Base-by-base conservation (phyloP, 2,113 vertebrate genomes). In the Fregetta grallaria region DNA sequence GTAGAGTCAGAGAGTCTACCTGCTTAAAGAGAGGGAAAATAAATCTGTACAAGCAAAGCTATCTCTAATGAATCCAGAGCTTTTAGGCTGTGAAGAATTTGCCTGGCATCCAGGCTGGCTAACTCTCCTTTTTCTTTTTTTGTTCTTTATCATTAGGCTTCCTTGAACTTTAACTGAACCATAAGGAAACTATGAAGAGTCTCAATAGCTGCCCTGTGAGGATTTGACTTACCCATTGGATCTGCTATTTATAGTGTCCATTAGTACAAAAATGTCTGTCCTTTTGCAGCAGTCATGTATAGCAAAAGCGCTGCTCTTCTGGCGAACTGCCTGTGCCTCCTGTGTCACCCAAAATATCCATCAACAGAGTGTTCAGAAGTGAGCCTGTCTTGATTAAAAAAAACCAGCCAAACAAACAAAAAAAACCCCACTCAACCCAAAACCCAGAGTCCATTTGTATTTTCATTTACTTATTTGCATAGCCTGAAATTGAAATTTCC, bases 131-230 rank as follows among this genome's bases (percentile, higher is more conserved):
- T 58, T 62, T 29, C 8, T 38, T 44, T 83, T 83, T 91, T 77
- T 59, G 30, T 86, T 45, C 38, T 97, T 94, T 95, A 84, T 90
- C 89, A 75, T 95, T 97, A 80, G 44, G 61, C 55, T 97, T 94
- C 87, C 78, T 94, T 97, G 96, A 98, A 97, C 95, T 97, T 96
- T 75, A 93, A 77, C 73, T 96, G 97, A 96, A 98, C 96, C 96
- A 74, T 95, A 62, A 96, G 81, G 83, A 93, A 97, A 94, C 75
- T 72, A 17, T 92, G 52, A 71, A 88, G 63, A 94, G 79, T 97
- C 92, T 96, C 95, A 96, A 72, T 94, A 96, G 74, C 79, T 94
- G 91, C 88, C 59, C 86, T 97, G 36, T 75, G 70, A 97, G 40
- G 70, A 77, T 90, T 67, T 94, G 89, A 74, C 86, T 94, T 75